phyloP scores from a whole-genome alignment of 2,888 invertebrate species.

The Parnassius apollo region DNA sequence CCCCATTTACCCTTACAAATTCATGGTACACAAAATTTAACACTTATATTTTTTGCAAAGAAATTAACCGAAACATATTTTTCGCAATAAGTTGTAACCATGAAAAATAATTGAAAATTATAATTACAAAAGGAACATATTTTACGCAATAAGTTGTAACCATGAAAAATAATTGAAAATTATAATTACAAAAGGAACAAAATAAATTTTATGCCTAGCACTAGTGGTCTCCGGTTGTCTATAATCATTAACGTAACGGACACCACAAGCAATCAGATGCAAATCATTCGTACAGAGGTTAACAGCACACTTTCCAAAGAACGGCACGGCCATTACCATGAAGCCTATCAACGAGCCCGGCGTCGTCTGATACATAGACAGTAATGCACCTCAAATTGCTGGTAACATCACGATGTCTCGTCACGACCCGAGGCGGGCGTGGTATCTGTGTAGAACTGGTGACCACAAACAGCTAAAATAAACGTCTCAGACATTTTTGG shows the following conservation, averaged over 20 bases:
- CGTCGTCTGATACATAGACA: constrained; percentile 34
- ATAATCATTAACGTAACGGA: constrained; percentile 13
- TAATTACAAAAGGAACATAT: too few species aligned
- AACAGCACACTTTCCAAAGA: constrained; percentile 22
- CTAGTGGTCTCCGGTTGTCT: neutral
- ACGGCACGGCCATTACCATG: constrained; percentile 16
- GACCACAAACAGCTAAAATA: constrained; percentile 5
- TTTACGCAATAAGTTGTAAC: too few species aligned
- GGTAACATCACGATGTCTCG: constrained; percentile 39
- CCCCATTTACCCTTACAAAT: neutral
- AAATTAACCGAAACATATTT: too few species aligned
- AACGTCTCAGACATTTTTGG: too few species aligned
- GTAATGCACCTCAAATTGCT: constrained; percentile 40
- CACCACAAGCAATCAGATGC: constrained; percentile 9
- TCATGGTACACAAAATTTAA: neutral
- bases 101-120: too few species aligned
- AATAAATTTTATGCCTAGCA: too few species aligned
- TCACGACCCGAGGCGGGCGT: constrained; percentile 37
- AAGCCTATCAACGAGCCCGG: constrained; percentile 17
- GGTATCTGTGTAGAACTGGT: constrained; percentile 7
- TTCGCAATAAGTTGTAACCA: too few species aligned
- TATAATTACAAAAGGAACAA: too few species aligned
- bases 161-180: too few species aligned
- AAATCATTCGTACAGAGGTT: constrained; percentile 15
- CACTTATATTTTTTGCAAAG: neutral